Evolutionary conservation across 2,888 invertebrate genomes (phyloP).

Genomic region (Oligia latruncula): DNA sequence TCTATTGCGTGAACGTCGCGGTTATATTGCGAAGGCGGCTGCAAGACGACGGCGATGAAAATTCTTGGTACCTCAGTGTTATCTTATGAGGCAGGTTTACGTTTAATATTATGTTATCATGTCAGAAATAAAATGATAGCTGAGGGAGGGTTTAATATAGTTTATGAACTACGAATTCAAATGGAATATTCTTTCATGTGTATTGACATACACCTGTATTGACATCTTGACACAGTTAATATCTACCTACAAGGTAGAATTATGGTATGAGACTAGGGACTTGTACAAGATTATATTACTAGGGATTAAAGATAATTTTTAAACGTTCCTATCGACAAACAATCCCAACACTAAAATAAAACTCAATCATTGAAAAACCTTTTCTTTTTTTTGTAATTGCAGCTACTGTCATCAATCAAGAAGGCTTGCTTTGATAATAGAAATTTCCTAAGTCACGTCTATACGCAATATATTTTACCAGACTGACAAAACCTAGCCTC

Average conservation of each 20-base stretch:
- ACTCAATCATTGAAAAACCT: slow-evolving; percentile 30
- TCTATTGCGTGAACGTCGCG: slow-evolving; percentile 84
- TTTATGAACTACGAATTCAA: slow-evolving; percentile 72
- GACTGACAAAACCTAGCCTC: slow-evolving; percentile 76
- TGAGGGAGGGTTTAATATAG: slow-evolving; percentile 72
- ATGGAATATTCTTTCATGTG: slow-evolving; percentile 44
- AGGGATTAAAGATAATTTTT: not conserved
- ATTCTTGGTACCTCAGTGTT: slow-evolving; percentile 89
- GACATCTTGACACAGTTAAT: slow-evolving; percentile 18
- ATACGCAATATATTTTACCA: slow-evolving; percentile 72
- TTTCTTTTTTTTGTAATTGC: slow-evolving; percentile 24
- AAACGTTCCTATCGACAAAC: not conserved
- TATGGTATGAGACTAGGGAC: not conserved
- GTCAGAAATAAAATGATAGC: slow-evolving; percentile 76
- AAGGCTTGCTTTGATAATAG: slow-evolving; percentile 57
- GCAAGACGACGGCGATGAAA: slow-evolving; percentile 87
- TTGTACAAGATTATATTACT: not conserved
- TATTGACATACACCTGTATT: slow-evolving; percentile 4
- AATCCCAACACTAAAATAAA: slow-evolving; percentile 28
- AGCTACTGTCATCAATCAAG: slow-evolving; percentile 58
- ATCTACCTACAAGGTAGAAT: not conserved
- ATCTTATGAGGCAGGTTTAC: slow-evolving; percentile 87
- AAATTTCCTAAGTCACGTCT: slow-evolving; percentile 61
- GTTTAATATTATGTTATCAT: slow-evolving; percentile 86
- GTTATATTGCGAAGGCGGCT: slow-evolving; percentile 87